Conservation (phyloP, 2,888 invertebrate species). For the Troides aeacus region DNA sequence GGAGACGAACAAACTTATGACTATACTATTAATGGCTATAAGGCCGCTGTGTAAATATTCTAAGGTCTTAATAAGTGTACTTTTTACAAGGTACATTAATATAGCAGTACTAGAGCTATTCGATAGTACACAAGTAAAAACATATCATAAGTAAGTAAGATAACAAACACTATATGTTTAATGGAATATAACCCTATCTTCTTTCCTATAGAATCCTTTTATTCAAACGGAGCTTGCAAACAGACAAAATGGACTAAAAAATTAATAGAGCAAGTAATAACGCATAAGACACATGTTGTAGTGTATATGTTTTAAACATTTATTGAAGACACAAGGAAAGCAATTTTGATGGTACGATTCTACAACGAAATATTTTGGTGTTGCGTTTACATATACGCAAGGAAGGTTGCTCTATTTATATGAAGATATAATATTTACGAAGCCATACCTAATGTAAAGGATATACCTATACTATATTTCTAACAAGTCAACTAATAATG, state of each 20-base stretch:
- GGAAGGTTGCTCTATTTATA: slow-evolving; percentile 47
- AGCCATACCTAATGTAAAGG: not conserved
- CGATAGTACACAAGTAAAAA: too few relatives aligned
- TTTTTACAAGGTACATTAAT: too few relatives aligned
- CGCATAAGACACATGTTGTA: slow-evolving; percentile 77
- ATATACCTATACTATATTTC: not conserved
- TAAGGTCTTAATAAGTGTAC: too few relatives aligned
- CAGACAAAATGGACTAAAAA: slow-evolving; percentile 22
- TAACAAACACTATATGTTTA: too few relatives aligned
- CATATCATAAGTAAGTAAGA: too few relatives aligned
- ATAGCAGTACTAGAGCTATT: too few relatives aligned
- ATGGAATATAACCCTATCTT: too few relatives aligned
- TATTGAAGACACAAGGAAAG: slow-evolving; percentile 73
- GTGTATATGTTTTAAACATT: slow-evolving; percentile 69
- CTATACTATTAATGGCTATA: too few relatives aligned
- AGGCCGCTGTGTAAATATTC: too few relatives aligned
- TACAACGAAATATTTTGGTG: slow-evolving; percentile 62
- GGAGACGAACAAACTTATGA: too few relatives aligned
- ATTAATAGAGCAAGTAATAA: slow-evolving; percentile 75
- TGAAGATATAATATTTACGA: not conserved
- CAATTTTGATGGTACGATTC: slow-evolving; percentile 72
- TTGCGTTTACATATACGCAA: slow-evolving; percentile 40
- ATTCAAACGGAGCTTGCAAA: not conserved
- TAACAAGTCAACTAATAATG: not conserved
- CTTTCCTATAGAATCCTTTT: not conserved